A percentile compares a stretch with the other conserved stretches of the same genome.
Evolutionary conservation across 2,888 invertebrate genomes (phyloP).

Genomic region (Conus canariensis): DNA sequence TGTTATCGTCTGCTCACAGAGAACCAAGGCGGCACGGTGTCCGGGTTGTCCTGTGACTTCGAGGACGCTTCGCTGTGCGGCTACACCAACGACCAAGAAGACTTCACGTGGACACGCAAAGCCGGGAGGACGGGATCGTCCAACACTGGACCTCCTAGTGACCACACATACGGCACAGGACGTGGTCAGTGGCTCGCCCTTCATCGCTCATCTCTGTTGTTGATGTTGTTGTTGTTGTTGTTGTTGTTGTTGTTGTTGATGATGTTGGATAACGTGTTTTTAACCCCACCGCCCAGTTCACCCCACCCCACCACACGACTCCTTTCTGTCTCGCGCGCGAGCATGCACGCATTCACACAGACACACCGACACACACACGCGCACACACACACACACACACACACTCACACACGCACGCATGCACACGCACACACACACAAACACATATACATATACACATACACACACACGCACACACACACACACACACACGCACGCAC

Average conservation of each 20-base stretch:
- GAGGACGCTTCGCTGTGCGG: conserved; percentile 61
- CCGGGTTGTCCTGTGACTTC: conserved; percentile 65
- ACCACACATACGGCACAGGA: conserved; percentile 72
- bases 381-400: background rate
- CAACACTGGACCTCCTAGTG: conserved; percentile 68
- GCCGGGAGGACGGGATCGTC: conserved; percentile 55
- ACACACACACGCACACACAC: conserved; percentile 2
- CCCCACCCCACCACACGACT: no score
- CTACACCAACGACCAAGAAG: conserved; percentile 54
- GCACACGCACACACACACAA: no score
- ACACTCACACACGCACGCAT: background rate
- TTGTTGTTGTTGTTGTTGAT: no score
- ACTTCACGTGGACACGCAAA: conserved; percentile 66
- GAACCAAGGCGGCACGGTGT: background rate
- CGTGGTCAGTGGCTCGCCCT: conserved; percentile 71
- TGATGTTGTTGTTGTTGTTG: no score
- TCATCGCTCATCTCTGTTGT: no score
- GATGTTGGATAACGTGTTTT: no score
- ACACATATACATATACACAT: background rate
- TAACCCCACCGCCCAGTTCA: no score
- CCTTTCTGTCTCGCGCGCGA: no score
- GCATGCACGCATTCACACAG: no score
- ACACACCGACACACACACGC: no score
- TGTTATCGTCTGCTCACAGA: background rate
- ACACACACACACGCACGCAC: background rate